Base-by-base conservation (phyloP, 2,888 invertebrate species). In the Ernsta delagoae region DNA sequence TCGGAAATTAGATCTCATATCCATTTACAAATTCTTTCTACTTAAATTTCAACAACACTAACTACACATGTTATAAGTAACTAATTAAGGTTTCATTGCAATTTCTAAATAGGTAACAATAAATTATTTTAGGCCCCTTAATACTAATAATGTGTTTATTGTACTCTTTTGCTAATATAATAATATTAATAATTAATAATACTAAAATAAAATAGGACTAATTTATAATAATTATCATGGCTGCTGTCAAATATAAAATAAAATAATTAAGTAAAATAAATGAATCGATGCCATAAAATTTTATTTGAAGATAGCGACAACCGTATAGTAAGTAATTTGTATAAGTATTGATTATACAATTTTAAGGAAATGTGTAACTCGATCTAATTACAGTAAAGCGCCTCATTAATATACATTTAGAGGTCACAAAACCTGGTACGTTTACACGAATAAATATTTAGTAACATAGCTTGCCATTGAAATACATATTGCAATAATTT, bases 131-230 rank as follows among this genome's bases (percentile, higher is more conserved):
- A 85, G 82, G 83, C 83, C 82, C 80, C 83, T 75, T 81, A 84
- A 81, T 76, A 75, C 76, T 82, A 81, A 81, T 77, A 73, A 85
- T 86, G 86, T 84, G 80, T 81, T 86, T 87, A 88, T 91, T 91
- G 90, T 91, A 92, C 90, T 90, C 85, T 77, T 78, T 82, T 80
- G 74, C 75, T 83, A 86, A 85, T 77, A 77, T 77, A n/a, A 48
- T 82, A 83, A 73, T 62, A 74, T 79, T 81, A 82, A 65, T 24
- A 24, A 24, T 24, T 24, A 24, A 24, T 82, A 83, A 73, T 62
- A 74, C 79, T 81, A 82, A 65, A 70, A 74, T 71, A 75, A 77
- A 77, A 54, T 67, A 67, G 60, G 60, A 60, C 59, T 70, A 45
- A 70, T 6, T 41, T 59, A 48, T 48, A n/a, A n/a, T n/a, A 48